These are phyloP conservation scores for Galerucella calmariensis DNA, from an alignment of 2,888 invertebrate species.

Conservation along the genomic window DNA sequence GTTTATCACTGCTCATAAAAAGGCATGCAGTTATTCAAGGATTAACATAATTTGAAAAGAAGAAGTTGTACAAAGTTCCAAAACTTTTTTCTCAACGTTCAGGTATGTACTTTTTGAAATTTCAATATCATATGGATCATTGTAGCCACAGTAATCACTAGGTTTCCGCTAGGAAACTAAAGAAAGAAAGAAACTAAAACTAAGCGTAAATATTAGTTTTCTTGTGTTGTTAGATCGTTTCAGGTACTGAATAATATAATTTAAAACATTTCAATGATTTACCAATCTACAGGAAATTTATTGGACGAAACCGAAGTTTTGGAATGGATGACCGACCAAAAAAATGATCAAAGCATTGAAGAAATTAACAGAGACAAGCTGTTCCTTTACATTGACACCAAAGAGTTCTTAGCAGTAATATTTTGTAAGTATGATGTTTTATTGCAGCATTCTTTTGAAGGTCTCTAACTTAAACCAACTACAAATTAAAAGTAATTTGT, in stretches of 20 bases:
- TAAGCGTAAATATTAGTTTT: neutral
- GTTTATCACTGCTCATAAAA: neutral
- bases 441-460: conserved; percentile 53
- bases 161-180: no score
- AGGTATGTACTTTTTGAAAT: conserved; percentile 21
- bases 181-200: no score
- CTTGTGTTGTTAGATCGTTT: no score
- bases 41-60: neutral
- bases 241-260: no score
- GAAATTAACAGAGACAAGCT: conserved; percentile 87
- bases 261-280: neutral
- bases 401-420: conserved; percentile 90
- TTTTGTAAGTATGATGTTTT: conserved; percentile 78
- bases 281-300: conserved; percentile 72
- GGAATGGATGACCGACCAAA: conserved; percentile 92
- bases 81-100: conserved; percentile 47
- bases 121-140: neutral
- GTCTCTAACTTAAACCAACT: conserved; percentile 13
- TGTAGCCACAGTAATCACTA: neutral
- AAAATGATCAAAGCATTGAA: conserved; percentile 91
- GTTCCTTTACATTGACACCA: conserved; percentile 85
- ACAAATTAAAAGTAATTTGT: neutral
- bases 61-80: conserved; percentile 54
- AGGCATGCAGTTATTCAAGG: neutral
- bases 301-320: conserved; percentile 84